Evolutionary conservation across 2,113 vertebrate species (phyloP), one percentile per base, ranked within the genome.

Genomic region (Panthera leo): DNA sequence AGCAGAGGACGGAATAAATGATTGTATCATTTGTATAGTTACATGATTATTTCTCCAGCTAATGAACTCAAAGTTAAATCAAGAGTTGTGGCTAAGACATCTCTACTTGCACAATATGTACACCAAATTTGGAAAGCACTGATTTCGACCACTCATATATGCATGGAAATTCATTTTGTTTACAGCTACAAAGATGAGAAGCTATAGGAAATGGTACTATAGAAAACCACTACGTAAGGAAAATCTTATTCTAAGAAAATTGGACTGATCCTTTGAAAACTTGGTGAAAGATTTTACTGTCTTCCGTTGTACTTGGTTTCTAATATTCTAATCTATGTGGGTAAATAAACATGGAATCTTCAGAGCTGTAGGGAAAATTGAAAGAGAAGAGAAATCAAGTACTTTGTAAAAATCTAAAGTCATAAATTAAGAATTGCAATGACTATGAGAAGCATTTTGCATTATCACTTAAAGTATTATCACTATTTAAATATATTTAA

Each of bases 41-140:
- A 80, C 55, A 71, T 84, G 10, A 48, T 87, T 95, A 36, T 92
- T 89, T 91, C n/a, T 94, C 23, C 65, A 82, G 61, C 36, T 96
- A 94, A 80, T 88, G 94, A 95, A 92, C 31, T 86, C 36, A 70
- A 79, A 83, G n/a, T 85, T 73, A 78, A 63, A 8, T 85, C 51
- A 65, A 51, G 36, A 0, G 4, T 71, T 92, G 42, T 10, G 16
- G 31, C 31, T 75, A 89, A 4, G 19, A 21, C 51, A 63, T 71
- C 14, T 89, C 19, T n/a, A 23, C 7, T 45, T 67, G 75, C 29
- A 53, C 8, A 88, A 63, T 78, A 75, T 9, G 42, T 9, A 34
- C 9, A 55, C 23, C 4, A 29, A 7, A 53, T 10, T 87, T 85
- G 58, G n/a, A 39, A 95, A 87, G 9, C 1, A 68, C 23, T 75